Conservation (phyloP, 1,140 invertebrate genomes). For the Pentalonia nigronervosa region DNA sequence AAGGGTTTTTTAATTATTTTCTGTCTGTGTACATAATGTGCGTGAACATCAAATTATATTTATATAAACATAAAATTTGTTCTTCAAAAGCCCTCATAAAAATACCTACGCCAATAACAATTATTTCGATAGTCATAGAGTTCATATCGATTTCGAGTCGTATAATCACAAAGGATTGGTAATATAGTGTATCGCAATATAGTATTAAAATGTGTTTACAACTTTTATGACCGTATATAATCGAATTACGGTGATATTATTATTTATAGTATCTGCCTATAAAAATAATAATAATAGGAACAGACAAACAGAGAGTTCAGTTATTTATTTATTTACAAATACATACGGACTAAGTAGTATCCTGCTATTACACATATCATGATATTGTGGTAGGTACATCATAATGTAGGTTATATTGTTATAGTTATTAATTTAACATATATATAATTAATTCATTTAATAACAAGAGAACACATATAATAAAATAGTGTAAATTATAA, state of each 20-base stretch:
- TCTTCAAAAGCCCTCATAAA: neutral
- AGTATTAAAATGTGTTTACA: neutral
- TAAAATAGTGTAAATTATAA: too few species aligned
- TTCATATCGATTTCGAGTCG: neutral
- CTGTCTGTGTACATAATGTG: too few species aligned
- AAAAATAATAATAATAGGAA: neutral
- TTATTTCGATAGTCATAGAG: neutral
- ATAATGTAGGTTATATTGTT: too few species aligned
- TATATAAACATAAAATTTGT: neutral
- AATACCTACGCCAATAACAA: neutral
- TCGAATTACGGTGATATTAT: neutral
- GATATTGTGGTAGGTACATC: too few species aligned
- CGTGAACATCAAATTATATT: too few species aligned
- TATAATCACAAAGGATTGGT: neutral
- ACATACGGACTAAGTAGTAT: too few species aligned
- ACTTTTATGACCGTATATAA: neutral
- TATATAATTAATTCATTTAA: too few species aligned
- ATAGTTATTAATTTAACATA: too few species aligned
- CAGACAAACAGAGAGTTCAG: neutral
- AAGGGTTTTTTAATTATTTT: too few species aligned
- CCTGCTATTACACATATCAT: too few species aligned
- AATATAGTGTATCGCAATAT: neutral
- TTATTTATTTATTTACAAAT: neutral
- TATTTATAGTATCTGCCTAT: neutral
- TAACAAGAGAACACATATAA: too few species aligned